Evolutionary conservation across 2,113 vertebrate genomes (phyloP), one percentile per base, ranked within the genome.

Genomic region (Mungos mungo): DNA sequence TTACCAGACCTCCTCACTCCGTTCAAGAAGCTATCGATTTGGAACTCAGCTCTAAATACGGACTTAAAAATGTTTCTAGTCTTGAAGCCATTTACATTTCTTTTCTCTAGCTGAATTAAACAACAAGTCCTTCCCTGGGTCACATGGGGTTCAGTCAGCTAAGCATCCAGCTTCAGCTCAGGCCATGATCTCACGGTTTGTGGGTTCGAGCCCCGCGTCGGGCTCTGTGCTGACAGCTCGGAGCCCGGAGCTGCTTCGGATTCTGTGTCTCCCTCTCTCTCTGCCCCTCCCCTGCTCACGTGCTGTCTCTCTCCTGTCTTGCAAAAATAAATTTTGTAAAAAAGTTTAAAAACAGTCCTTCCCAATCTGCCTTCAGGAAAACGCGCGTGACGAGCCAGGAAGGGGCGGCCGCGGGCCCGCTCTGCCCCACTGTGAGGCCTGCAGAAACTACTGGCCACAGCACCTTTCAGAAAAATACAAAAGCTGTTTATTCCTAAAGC

Each of bases 111-210:
- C 14, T 38, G 6, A 66, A 57, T 71, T 2, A 65, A 3, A 4
- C 3, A 54, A 45, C 23, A 60, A 21, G 7, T 60, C 57, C 21
- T 60, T 60, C 54, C 54, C 54, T 57, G 54, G 54, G 38, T 38
- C 38, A 38, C 38, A 38, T 38, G 38, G 38, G 38, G 57, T 21
- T 23, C 57, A 60, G 57, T 23, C 57, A 7, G 21, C 23, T 21
- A 60, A 23, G 57, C 57, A 8, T 54, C 57, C 57, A 5, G 2
- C 54, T 60, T 60, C 16, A 0, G 19, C 57, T 60, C 57, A 23
- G 21, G 57, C 8, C 57, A 60, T 0, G 21, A 60, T 7, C 7
- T 60, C 21, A 8, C 2, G 2, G 19, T 23, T 60, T 7, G 7
- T 60, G 57, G 19, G 7, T 60, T 60, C 19, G 21, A 60, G 7